Base-by-base conservation (phyloP, 2,888 invertebrate genomes). In the Diadromus collaris region DNA sequence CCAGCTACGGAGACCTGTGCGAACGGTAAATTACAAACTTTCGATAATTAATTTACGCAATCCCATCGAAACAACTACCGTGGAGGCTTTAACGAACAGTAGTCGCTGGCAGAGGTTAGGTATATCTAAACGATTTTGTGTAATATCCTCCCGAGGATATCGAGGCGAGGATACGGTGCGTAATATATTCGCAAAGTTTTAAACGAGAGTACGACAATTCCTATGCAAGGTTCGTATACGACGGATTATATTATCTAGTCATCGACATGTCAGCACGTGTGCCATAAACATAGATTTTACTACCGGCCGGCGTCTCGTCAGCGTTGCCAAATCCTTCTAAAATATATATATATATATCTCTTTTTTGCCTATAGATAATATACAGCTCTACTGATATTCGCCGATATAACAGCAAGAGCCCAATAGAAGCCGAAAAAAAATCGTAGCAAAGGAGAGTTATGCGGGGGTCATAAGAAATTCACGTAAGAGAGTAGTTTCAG, bases 201-300 rank as follows among this genome's bases (percentile, higher is more conserved):
- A 29, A 48, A 56, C 27, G 27, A 16, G 51, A 21, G 21, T 24
- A 24, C 29, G 56, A 56, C 16, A 27, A 56, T 29, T 56, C 27
- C 56, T 29, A 56, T 27, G 27, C 56, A 29, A n/a, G 13, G 29
- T 56, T 27, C 56, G 56, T 56, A 56, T 16, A 16, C 29, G 24
- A n/a, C 46, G 44, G 10, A 34, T 32, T 38, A 19, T 69, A 69
- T 44, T 44, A 29, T 19, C 19, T 65, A 65, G 48, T 13, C 61
- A 67, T 74, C 27, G 16, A 56, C 56, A 27, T 27, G 56, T 56
- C 54, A 29, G 61, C 54, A 44, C 48, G 24, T 32, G 38, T 63
- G 63, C 21, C 64, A 64, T 76, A 70, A 76, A 76, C 51, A 65
- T 64, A 64, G 51, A 60, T 70, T 70, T 76, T 70, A 76, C 70